Evolutionary conservation across 53 echinoderm and acorn worm genomes (phyloP), one percentile per base, ranked within the genome.

Genomic region (Apostichopus leukothele): DNA sequence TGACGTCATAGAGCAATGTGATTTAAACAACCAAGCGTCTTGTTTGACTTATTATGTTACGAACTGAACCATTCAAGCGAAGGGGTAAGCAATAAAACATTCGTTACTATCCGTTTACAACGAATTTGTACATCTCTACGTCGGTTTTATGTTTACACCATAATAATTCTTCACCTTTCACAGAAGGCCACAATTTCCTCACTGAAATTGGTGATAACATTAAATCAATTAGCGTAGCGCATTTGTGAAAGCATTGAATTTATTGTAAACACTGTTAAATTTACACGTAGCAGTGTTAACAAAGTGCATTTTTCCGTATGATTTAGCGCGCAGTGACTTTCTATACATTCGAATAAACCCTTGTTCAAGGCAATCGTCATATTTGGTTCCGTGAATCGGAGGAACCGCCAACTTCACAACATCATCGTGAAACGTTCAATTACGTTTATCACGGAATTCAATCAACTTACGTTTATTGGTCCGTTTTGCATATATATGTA

Each of bases 1-100:
- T 79, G 80, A 79, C 80, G 80, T 79, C 80, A 54, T 20, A 21
- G 16, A 54, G 13, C 12, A 52, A 79, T 79, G 52, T 6, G 13
- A 53, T 51, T 76, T 27, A 50, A 27, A 76, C 9, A 27, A 22
- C 76, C 51, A 76, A 16, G 54, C n/a, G 53, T 5, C 53, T 9
- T 21, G 54, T 55, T 79, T 53, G 22, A 53, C 57, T 79, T 54
- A 53, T 16, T 7, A 6, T 54, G 54, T 18, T 53, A 52, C 21
- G 53, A 19, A 16, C n/a, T 18, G 14, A 53, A 79, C 51, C 5
- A 16, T 39, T 57, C 14, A 55, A 55, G 5, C 54, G 80, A 18
- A 68, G 18, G 18, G 6, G 18, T 68, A n/a, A 68, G 5, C 57
- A 8, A 57, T 57, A 68, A 68, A 68, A 16, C 18, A 68, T 5